Percentiles rank a stretch among this genome's conserved stretches.
Conservation (phyloP, 2,113 vertebrate genomes). For the Pimephales promelas region DNA sequence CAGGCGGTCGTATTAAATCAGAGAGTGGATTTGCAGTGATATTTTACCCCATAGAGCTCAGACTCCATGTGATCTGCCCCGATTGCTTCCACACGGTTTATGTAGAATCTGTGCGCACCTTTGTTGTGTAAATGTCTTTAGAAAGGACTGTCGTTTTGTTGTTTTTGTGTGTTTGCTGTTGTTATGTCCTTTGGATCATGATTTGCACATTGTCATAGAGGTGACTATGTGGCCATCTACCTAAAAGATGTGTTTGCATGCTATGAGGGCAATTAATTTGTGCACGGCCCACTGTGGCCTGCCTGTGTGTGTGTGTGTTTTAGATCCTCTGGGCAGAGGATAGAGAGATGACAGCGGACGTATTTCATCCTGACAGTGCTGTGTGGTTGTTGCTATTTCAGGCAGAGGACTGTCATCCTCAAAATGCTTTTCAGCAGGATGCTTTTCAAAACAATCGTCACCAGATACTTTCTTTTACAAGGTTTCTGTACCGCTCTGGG, state of each 20-base stretch:
- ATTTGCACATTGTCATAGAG: conserved; percentile 8
- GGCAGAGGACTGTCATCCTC: conserved; percentile 73
- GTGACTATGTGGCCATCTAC: background rate
- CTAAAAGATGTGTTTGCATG: conserved; percentile 22
- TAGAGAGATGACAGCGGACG: conserved; percentile 55
- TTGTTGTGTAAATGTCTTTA: conserved; percentile 12
- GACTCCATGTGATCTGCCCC: conserved; percentile 64
- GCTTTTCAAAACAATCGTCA: conserved; percentile 78
- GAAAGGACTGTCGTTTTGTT: conserved; percentile 18
- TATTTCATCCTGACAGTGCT: conserved; percentile 62
- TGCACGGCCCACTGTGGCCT: background rate
- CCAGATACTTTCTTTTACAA: conserved; percentile 72
- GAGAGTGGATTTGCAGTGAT: conserved; percentile 62
- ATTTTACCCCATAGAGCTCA: conserved; percentile 61
- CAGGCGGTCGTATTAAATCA: conserved; percentile 73
- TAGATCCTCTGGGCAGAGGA: conserved; percentile 31
- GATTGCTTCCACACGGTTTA: background rate
- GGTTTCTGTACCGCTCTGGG: conserved; percentile 62
- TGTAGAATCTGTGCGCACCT: background rate
- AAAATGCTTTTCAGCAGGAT: conserved; percentile 76
- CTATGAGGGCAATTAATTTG: background rate
- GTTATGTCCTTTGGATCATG: background rate
- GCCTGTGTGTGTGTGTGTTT: conserved; percentile 41
- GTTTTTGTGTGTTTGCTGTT: conserved; percentile 3
- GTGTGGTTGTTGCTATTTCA: conserved; percentile 74